phyloP scores from a whole-genome alignment of 2,113 vertebrate species.

The Bolborhynchus lineola region DNA sequence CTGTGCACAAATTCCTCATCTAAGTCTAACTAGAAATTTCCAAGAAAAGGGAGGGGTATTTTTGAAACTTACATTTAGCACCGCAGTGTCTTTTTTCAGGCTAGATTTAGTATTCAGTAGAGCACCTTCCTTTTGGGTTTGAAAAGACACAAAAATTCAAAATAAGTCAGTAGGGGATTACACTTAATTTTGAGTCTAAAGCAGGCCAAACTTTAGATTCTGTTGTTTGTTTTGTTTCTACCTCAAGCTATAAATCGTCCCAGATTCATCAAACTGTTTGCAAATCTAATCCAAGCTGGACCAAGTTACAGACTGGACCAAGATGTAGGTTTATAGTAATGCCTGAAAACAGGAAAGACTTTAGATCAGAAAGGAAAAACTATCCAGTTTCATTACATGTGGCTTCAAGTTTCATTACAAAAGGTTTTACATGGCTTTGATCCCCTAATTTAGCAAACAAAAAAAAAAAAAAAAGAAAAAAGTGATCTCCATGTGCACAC shows the following conservation, averaged over 20 bases:
- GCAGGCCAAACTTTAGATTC: not conserved
- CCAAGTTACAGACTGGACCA: constrained; percentile 33
- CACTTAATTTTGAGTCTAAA: not conserved
- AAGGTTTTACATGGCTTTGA: constrained; percentile 55
- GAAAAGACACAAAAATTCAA: not conserved
- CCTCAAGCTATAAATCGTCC: constrained; percentile 39
- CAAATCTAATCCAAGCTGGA: constrained; percentile 50
- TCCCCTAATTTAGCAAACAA: constrained; percentile 41
- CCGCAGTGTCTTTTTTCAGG: not conserved
- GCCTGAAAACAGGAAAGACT: constrained; percentile 59
- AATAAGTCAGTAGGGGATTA: constrained; percentile 24
- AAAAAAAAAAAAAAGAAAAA: not conserved
- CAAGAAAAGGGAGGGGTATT: not conserved
- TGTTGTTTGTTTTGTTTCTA: constrained; percentile 46
- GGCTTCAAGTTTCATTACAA: constrained; percentile 59
- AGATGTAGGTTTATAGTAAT: constrained; percentile 56
- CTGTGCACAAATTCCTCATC: not conserved
- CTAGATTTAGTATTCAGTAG: not conserved
- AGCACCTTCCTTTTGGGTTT: not conserved
- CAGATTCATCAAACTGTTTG: constrained; percentile 51
- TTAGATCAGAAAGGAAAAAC: constrained; percentile 58
- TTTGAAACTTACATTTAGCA: not conserved
- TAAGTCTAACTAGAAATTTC: constrained; percentile 7
- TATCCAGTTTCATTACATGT: constrained; percentile 62
- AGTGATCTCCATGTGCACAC: not conserved